Conservation (phyloP, 2,888 invertebrate genomes). For the Chalcosyrphus nemorum region DNA sequence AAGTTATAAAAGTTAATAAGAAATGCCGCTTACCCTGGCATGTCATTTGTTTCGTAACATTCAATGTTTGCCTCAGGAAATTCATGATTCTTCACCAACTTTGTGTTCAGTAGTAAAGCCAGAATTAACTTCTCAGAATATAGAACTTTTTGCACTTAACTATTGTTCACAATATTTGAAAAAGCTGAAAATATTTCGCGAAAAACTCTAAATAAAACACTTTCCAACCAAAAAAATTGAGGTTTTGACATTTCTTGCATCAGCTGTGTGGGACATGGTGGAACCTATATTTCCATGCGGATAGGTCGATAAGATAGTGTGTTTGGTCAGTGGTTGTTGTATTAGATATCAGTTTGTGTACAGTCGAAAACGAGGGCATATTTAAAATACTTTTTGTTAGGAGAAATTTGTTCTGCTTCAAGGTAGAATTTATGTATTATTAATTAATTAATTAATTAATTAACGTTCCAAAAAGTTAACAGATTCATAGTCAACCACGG, state of each 20-base stretch:
- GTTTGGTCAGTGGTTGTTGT: background rate
- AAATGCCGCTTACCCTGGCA: slow-evolving; percentile 76
- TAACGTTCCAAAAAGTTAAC: too few species aligned
- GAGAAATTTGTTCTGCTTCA: too few species aligned
- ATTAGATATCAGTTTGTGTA: background rate
- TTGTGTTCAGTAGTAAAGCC: background rate
- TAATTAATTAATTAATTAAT: too few species aligned
- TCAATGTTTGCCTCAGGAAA: slow-evolving; percentile 80
- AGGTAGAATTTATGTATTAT: too few species aligned
- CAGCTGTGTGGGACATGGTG: slow-evolving; percentile 44
- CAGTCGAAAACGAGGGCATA: background rate
- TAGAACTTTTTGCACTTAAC: background rate
- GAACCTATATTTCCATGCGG: background rate
- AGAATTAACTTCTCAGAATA: background rate
- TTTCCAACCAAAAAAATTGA: slow-evolving; percentile 32
- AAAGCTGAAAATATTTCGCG: background rate
- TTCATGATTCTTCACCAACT: slow-evolving; percentile 76
- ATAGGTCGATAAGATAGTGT: background rate
- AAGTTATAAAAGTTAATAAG: background rate
- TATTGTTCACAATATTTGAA: background rate
- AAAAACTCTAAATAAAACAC: background rate
- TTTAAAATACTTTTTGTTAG: background rate
- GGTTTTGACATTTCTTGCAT: slow-evolving; percentile 43
- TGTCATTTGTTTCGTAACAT: slow-evolving; percentile 80
- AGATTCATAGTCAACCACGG: too few species aligned